Evolutionary conservation across 2,797 vertebrate species (phyloP), one percentile per base, ranked within the genome.

Genomic region (Phrynocephalus forsythii): DNA sequence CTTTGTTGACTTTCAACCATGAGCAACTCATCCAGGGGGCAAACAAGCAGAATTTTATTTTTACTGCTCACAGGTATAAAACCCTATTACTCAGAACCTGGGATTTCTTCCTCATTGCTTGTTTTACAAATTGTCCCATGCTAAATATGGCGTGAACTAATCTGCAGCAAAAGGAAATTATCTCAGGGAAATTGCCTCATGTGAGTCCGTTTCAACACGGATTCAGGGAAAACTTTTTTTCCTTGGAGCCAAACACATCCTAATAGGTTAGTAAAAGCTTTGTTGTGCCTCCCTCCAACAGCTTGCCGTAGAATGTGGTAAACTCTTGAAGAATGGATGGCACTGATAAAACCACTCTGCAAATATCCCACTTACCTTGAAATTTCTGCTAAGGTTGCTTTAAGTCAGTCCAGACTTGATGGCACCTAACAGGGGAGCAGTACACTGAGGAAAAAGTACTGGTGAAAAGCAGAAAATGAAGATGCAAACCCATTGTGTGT

Each of bases 201-300:
- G n/a, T 79, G 30, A 48, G 56, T 6, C 44, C 67, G 20, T 88
- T 80, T 67, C 77, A 80, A 73, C 28, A 85, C 52, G 44, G 38
- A 67, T 88, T 77, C 71, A 88, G 44, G 80, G 69, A 88, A 86
- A 81, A 80, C 28, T 28, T 88, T 81, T 80, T 80, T 80, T 80
- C 69, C 68, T 85, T 69, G 71, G 78, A 44, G 73, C 69, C 3
- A 20, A 71, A 71, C 72, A 71, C 60, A 6, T 28, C n/a, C 24
- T 52, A 84, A 79, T 33, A 50, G 68, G 56, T 56, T 80, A 22
- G 30, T 50, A n/a, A 30, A 69, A 60, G 73, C 26, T 56, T 78
- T 69, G 22, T 82, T 68, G 69, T 38, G 13, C 33, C 83, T 83
- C n/a, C 48, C 18, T 38, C 18, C 22, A 78, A 71, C n/a, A 67